phyloP scores from a whole-genome alignment of 1,140 invertebrate species.

The Pseudoatta argentina region DNA sequence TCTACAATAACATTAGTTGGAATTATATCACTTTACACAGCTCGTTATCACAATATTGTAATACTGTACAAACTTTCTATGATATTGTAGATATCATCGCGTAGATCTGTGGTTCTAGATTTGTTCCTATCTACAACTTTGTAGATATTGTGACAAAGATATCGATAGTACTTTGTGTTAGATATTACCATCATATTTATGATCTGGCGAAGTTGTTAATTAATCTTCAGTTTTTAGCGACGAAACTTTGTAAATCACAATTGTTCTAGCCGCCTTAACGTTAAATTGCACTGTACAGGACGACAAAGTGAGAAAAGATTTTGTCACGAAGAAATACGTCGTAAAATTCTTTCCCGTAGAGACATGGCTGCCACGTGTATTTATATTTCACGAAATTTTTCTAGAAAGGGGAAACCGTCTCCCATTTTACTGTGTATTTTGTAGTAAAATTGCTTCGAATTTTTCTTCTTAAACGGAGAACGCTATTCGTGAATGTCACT shows the following conservation, averaged over 20 bases:
- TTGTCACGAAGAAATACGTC: constrained; percentile 3
- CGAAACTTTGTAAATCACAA: constrained; percentile 14
- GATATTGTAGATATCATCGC: constrained; percentile 42
- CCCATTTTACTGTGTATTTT: background rate
- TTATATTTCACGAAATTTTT: constrained; percentile 10
- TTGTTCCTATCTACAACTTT: constrained; percentile 31
- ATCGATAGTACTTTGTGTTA: constrained; percentile 24
- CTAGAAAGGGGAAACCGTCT: background rate
- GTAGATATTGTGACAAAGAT: constrained; percentile 33
- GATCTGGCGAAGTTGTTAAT: constrained; percentile 47
- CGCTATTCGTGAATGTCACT: constrained; percentile 37
- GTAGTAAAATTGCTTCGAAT: constrained; percentile 39
- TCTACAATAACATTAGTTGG: constrained; percentile 24
- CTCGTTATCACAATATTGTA: constrained; percentile 37
- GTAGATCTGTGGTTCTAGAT: constrained; percentile 43
- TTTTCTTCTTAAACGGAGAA: constrained; percentile 1
- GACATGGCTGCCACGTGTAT: background rate
- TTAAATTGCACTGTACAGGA: background rate
- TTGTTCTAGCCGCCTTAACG: constrained; percentile 19
- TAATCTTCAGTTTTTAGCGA: constrained; percentile 25
- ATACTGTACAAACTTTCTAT: constrained; percentile 35
- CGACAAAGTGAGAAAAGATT: background rate
- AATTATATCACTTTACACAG: constrained; percentile 30
- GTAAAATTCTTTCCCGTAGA: background rate
- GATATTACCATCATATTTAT: constrained; percentile 37